These are phyloP conservation scores for Lasius platythorax DNA, from an alignment of 2,888 invertebrate species.

Conservation along the genomic window DNA sequence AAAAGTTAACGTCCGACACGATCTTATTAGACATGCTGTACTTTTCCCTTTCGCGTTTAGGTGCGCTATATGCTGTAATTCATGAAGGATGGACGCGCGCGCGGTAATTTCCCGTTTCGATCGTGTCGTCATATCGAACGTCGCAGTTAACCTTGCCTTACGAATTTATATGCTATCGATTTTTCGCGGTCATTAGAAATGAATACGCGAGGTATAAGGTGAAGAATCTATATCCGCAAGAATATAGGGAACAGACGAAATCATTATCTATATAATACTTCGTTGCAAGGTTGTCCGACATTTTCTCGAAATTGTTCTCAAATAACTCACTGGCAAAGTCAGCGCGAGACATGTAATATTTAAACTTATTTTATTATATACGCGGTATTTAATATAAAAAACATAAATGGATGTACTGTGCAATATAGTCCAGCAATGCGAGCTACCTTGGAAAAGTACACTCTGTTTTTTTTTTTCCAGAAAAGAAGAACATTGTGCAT, in stretches of 20 bases:
- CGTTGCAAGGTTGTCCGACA: conserved; percentile 45
- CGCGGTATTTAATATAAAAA: neutral
- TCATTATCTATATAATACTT: neutral
- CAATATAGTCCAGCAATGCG: neutral
- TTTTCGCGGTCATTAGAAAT: conserved; percentile 71
- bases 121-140: conserved; percentile 67
- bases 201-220: conserved; percentile 66
- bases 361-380: neutral
- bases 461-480: neutral
- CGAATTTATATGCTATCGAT: conserved; percentile 79
- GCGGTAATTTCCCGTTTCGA: conserved; percentile 38
- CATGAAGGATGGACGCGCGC: neutral
- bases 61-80: neutral
- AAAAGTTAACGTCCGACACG: too few relatives aligned
- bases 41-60: neutral
- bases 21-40: too few relatives aligned
- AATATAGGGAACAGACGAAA: conserved; percentile 37
- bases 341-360: conserved; percentile 17
- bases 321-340: conserved; percentile 6
- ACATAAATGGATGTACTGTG: neutral
- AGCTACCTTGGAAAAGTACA: neutral
- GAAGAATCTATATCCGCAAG: conserved; percentile 58
- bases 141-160: conserved; percentile 71
- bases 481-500: neutral
- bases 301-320: conserved; percentile 21